These are phyloP conservation scores for Halyomorpha halys DNA, from an alignment of 1,140 invertebrate genomes.

Conservation along the genomic window DNA sequence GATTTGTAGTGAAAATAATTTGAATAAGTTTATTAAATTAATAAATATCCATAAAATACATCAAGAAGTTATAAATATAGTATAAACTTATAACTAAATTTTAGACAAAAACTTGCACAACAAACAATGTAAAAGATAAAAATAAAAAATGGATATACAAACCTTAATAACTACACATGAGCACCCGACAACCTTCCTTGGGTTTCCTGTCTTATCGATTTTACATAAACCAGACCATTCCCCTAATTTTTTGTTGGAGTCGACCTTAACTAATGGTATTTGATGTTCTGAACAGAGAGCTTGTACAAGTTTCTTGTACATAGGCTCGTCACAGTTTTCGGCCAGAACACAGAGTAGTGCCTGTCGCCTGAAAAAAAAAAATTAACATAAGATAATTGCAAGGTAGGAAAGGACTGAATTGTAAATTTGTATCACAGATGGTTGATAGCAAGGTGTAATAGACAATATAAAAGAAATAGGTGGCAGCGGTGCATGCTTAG, in stretches of 20 bases:
- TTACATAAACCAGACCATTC: constrained; percentile 99
- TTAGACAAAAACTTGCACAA: no score
- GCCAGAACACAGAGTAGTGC: constrained; percentile 92
- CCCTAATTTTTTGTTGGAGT: constrained; percentile 25
- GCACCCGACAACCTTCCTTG: constrained; percentile 96
- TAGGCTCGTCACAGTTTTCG: constrained; percentile 95
- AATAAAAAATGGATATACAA: neutral
- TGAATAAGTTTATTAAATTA: no score
- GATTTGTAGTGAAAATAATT: no score
- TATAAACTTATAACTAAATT: no score
- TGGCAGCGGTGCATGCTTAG: no score
- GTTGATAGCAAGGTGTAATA: no score
- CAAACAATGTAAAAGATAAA: no score
- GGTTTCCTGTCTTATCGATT: constrained; percentile 97
- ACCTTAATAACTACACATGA: constrained; percentile 95
- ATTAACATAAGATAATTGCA: neutral
- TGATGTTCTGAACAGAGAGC: constrained; percentile 96
- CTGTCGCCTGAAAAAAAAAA: constrained; percentile 49
- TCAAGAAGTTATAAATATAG: no score
- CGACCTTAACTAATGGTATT: constrained; percentile 79
- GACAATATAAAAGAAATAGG: no score
- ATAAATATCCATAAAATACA: no score
- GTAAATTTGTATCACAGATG: no score
- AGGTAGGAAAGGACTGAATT: no score
- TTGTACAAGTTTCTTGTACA: constrained; percentile 96